These are phyloP conservation scores for Calyptommatus sinebrachiatus DNA, from an alignment of 2,113 vertebrate genomes.

Conservation along the genomic window DNA sequence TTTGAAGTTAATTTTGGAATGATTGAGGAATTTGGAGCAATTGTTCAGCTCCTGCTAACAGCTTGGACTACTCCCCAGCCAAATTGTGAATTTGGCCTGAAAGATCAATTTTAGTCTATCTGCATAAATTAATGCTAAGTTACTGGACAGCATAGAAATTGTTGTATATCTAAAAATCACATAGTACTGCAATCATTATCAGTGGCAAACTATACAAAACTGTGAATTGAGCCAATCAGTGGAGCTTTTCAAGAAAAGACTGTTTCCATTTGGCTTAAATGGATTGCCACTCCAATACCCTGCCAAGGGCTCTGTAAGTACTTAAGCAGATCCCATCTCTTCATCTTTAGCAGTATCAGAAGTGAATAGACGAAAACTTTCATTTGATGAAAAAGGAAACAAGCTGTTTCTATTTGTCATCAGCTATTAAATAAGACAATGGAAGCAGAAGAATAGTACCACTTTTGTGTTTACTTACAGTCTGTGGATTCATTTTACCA, in stretches of 20 bases:
- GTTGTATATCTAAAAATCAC: neutral
- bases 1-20: too few relatives aligned
- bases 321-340: slow-evolving; percentile 25
- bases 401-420: neutral
- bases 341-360: slow-evolving; percentile 19
- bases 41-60: too few relatives aligned
- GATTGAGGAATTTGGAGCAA: too few relatives aligned
- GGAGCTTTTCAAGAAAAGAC: slow-evolving; percentile 18
- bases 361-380: slow-evolving; percentile 29
- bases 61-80: too few relatives aligned
- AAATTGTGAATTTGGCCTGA: too few relatives aligned
- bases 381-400: neutral
- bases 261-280: slow-evolving; percentile 29
- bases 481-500: slow-evolving; percentile 89
- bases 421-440: neutral
- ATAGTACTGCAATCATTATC: neutral
- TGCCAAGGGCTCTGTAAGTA: slow-evolving; percentile 32
- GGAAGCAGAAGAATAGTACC: neutral
- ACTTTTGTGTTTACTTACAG: slow-evolving; percentile 72
- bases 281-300: slow-evolving; percentile 33
- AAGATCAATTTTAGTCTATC: too few relatives aligned
- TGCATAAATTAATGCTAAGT: too few relatives aligned
- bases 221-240: slow-evolving; percentile 36
- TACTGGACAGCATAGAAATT: neutral
- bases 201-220: slow-evolving; percentile 5